Base-by-base conservation (phyloP, 1,140 invertebrate genomes). In the Dolichoris vasculosae region DNA sequence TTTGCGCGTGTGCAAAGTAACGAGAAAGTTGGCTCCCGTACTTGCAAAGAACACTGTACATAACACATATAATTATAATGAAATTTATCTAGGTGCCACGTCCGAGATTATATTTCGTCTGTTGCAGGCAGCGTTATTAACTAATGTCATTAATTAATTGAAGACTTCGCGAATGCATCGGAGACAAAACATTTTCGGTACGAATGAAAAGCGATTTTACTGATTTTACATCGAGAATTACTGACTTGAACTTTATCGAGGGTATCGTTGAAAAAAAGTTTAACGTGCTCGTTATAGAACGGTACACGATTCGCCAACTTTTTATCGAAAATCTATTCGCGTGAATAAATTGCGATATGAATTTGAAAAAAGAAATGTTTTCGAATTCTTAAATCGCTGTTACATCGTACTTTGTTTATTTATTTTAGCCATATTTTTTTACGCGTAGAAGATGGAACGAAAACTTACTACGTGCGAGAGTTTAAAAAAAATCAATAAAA, bases 1-100 rank as follows among this genome's bases (percentile, higher is more conserved):
- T 85, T 85, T 80, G 77, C 77, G 78, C 78, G 73, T 55, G 77
- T 55, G 84, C 73, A 87, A 85, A 87, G 83, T 80, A 83, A 83
- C 63, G 79, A 73, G 84, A 84, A 87, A 88, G 84, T 87, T 87
- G 86, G 84, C 84, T 76, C 30, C 59, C 69, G 43, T 76, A 55
- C 69, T 83, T 77, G 71, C 84, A 76, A 87, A 86, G 86, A 86
- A 88, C 78, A 85, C 77, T 79, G 80, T 82, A 77, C 76, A 77
- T 55, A 75, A 67, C 69, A 76, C 78, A 82, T 82, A 82, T 85
- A 85, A 85, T 85, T 82, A 85, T 85, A 81, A 85, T 82, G 79
- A 82, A 85, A 82, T 85, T 82, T 73, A 64, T 51, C 77, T 76
- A 48, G 69, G 48, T 77, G 63, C 69, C n/a, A 64, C 46, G 55